phyloP scores from a whole-genome alignment of 1,140 invertebrate species.

The Drosophila cardini region DNA sequence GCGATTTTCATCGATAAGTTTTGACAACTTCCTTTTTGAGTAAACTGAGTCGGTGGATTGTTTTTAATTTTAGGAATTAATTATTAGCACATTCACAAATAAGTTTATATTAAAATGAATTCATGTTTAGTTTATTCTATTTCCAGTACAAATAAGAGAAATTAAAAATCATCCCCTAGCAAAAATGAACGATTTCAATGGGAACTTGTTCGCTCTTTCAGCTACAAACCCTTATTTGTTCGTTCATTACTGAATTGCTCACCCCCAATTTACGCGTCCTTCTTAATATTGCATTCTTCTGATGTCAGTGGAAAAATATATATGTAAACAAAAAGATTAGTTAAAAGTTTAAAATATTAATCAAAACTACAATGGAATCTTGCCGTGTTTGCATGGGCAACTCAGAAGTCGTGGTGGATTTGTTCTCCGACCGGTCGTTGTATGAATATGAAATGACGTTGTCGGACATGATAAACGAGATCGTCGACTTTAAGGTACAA shows the following conservation, averaged over 20 bases:
- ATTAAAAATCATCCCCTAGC: neutral
- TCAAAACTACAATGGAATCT: conserved; percentile 12
- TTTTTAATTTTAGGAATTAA: neutral
- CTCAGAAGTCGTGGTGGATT: conserved; percentile 3
- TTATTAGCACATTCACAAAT: neutral
- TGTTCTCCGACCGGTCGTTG: conserved; percentile 1
- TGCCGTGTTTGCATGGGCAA: conserved; percentile 14
- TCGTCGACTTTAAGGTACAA: conserved; percentile 5
- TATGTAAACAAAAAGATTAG: neutral
- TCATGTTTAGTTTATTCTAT: neutral
- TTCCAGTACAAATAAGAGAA: neutral
- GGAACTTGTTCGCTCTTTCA: neutral
- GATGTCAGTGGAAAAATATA: neutral
- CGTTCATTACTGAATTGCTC: too few relatives aligned
- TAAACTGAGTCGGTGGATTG: neutral
- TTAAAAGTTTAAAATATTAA: neutral
- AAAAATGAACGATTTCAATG: neutral
- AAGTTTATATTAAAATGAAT: neutral
- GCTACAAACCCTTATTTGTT: neutral
- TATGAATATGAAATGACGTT: neutral
- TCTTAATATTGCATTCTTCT: neutral
- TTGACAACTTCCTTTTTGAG: neutral
- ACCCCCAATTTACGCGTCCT: neutral
- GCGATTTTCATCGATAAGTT: neutral
- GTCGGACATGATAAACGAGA: conserved; percentile 21